Base-by-base conservation (phyloP, 2,888 invertebrate genomes). In the Temnothorax ravouxi region DNA sequence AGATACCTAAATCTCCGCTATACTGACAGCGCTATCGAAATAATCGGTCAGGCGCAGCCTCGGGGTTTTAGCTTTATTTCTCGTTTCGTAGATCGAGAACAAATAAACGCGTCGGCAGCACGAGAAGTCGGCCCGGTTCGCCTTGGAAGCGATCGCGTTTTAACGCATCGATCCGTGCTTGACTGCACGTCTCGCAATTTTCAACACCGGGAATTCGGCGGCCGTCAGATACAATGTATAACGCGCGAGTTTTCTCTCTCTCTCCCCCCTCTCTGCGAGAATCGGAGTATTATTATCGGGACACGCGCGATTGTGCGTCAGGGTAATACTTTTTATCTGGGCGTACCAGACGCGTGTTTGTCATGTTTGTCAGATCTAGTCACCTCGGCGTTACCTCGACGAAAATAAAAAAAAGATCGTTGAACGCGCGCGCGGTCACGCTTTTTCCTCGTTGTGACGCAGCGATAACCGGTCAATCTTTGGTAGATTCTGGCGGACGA, bases 401-500 rank as follows among this genome's bases (percentile, higher is more conserved):
- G 69, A 69, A 79, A 69, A 79, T 69, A 79, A 79, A 69, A 29
- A 59, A 59, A 59, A 47, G 79, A 79, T 69, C 69, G 59, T 59
- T 56, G 79, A 79, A 79, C 79, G 79, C 56, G 47, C 25, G 62
- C 56, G 47, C 25, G 62, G 52, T 18, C 56, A 25, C 64, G 13
- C 18, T 79, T 79, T 79, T 79, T 79, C 79, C 79, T 79, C 59
- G 59, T 79, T 59, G 69, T 79, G 79, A 79, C 79, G 79, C 21
- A 18, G 62, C 59, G 79, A 69, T 59, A 69, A 71, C 41, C 56
- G 79, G 21, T 79, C 41, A 59, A 79, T 66, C 79, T 79, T 79
- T 18, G 67, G 47, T 11, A 59, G 69, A 79, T 79, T 69, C 47
- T 21, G 44, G 21, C 56, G n/a, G 34, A 29, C 21, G 59, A 71